Evolutionary conservation across 2,113 vertebrate species (phyloP).

Genomic region (Fulica atra): DNA sequence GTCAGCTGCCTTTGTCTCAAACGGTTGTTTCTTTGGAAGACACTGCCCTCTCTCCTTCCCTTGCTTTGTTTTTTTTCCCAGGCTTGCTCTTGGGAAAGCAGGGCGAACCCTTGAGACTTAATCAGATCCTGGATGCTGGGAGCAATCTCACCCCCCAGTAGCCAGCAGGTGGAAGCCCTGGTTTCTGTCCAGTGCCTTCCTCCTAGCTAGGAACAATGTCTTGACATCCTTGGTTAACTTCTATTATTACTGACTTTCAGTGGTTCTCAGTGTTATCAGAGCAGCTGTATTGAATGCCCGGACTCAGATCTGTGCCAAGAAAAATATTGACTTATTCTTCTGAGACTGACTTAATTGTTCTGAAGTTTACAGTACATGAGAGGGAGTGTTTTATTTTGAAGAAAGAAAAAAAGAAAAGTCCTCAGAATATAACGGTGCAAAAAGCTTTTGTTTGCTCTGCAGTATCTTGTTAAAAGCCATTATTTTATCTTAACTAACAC

Average conservation of each 20-base stretch:
- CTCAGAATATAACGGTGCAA: not conserved
- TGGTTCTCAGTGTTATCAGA: constrained; percentile 24
- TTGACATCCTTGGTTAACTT: constrained; percentile 18
- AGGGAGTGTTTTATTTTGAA: not conserved
- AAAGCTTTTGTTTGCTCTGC: not conserved
- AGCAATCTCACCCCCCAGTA: not conserved
- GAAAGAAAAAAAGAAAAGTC: not conserved
- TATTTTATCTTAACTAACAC: constrained; percentile 16
- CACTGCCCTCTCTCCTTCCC: not conserved
- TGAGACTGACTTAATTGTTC: constrained; percentile 51
- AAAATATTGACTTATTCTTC: constrained; percentile 48
- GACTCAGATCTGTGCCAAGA: constrained; percentile 24
- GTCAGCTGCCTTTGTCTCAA: not conserved
- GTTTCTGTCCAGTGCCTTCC: constrained; percentile 8
- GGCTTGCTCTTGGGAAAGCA: not conserved
- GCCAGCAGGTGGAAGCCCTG: constrained; percentile 19
- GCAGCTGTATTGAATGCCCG: not conserved
- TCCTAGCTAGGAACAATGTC: not conserved
- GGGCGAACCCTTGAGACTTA: not conserved
- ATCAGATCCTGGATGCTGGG: not conserved
- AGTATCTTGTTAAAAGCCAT: not conserved
- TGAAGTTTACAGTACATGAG: constrained; percentile 45
- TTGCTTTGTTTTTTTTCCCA: not conserved
- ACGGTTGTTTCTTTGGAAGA: not conserved
- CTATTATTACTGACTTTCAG: constrained; percentile 32